Conservation (phyloP, 2,113 vertebrate species). For the Chloebia gouldiae region DNA sequence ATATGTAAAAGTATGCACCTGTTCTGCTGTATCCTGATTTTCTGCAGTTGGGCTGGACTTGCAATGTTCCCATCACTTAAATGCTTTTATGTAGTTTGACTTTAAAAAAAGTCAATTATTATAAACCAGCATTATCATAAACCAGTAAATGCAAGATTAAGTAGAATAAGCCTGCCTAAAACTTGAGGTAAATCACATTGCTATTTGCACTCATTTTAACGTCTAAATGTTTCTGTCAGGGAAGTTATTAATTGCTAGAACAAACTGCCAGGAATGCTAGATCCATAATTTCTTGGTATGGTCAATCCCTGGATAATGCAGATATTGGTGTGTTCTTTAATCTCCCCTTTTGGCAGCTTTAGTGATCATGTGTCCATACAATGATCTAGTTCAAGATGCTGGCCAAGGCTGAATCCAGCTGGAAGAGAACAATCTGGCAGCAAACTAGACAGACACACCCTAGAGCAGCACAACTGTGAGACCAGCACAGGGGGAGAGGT, state of each 20-base stretch:
- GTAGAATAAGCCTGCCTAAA: neutral
- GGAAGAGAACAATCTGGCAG: conserved; percentile 17
- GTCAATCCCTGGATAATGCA: neutral
- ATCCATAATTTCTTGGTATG: neutral
- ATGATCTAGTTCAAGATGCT: neutral
- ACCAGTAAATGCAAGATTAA: neutral
- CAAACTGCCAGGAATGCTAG: neutral
- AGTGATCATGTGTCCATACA: neutral
- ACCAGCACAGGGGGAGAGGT: neutral
- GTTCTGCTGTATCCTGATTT: neutral
- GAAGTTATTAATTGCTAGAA: neutral
- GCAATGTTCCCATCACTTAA: neutral
- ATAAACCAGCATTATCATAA: neutral
- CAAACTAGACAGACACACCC: neutral
- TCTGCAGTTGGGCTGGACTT: neutral
- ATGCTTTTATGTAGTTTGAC: neutral
- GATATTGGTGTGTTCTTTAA: neutral
- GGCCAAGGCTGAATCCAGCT: neutral
- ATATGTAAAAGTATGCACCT: neutral
- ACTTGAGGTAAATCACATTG: neutral
- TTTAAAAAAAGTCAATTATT: no score
- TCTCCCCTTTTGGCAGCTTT: conserved; percentile 9
- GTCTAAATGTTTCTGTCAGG: neutral
- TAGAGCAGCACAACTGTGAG: neutral
- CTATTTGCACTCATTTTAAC: neutral